Percentiles rank a stretch among this genome's conserved stretches.
These are phyloP conservation scores for Diarsia brunnea DNA, from an alignment of 2,888 invertebrate species.

Conservation along the genomic window DNA sequence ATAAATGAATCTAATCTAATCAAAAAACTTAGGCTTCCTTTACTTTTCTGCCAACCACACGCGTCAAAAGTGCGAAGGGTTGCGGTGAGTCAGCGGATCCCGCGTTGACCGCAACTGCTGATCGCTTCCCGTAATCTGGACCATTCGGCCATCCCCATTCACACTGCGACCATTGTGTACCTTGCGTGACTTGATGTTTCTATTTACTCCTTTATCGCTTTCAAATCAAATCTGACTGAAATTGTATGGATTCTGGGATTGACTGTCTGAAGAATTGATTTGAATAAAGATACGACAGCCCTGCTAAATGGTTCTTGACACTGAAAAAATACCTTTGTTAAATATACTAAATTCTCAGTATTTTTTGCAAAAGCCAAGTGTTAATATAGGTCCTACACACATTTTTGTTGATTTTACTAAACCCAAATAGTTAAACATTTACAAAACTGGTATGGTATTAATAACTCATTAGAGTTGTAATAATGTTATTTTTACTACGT, in stretches of 20 bases:
- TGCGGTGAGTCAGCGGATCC: constrained; percentile 70
- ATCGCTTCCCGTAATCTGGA: constrained; percentile 53
- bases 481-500: too few species aligned
- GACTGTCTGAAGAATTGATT: constrained; percentile 28
- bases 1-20: too few species aligned
- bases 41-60: constrained; percentile 62
- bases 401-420: too few species aligned
- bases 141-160: constrained; percentile 69
- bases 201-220: constrained; percentile 53
- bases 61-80: constrained; percentile 65
- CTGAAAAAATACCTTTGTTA: too few species aligned
- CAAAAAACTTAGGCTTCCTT: constrained; percentile 2
- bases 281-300: constrained; percentile 13
- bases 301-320: constrained; percentile 9
- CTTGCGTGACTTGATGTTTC: constrained; percentile 57
- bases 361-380: too few species aligned
- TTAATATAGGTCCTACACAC: too few species aligned
- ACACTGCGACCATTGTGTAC: constrained; percentile 67
- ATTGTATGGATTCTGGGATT: constrained; percentile 25
- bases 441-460: too few species aligned
- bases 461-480: too few species aligned
- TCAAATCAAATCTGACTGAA: constrained; percentile 52
- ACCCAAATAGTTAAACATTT: too few species aligned
- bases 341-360: too few species aligned
- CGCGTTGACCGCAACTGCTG: constrained; percentile 62